Conservation (phyloP, 2,888 invertebrate species). For the Ophion obscuratus region DNA sequence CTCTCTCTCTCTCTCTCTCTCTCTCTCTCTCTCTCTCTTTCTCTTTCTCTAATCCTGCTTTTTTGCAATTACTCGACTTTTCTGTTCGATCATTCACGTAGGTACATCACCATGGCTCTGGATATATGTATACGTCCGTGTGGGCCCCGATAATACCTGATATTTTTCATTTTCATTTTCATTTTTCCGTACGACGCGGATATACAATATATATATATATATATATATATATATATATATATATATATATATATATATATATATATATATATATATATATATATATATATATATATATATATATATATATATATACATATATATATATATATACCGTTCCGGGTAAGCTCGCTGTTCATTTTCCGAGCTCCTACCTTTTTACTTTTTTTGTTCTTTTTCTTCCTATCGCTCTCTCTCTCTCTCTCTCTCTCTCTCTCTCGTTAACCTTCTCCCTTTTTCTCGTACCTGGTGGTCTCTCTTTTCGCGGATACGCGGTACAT, state of each 20-base stretch:
- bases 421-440: background rate
- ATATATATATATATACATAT: too few relatives aligned
- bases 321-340: background rate
- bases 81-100: conserved; percentile 21
- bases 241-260: background rate
- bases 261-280: background rate
- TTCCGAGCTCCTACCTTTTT: conserved; percentile 36
- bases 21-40: background rate
- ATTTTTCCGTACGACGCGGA: conserved; percentile 31
- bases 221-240: background rate
- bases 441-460: conserved; percentile 24
- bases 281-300: background rate
- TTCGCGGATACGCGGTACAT: conserved; percentile 36
- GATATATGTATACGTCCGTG: background rate
- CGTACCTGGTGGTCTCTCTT: conserved; percentile 28
- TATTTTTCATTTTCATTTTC: conserved; percentile 53
- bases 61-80: conserved; percentile 29
- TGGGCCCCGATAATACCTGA: conserved; percentile 34
- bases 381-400: conserved; percentile 26
- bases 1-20: background rate
- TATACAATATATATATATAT: background rate
- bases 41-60: background rate
- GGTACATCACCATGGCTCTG: background rate
- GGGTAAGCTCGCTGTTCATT: conserved; percentile 1
- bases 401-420: background rate